Conservation (phyloP, 1,140 invertebrate genomes). For the Acromyrmex heyeri region DNA sequence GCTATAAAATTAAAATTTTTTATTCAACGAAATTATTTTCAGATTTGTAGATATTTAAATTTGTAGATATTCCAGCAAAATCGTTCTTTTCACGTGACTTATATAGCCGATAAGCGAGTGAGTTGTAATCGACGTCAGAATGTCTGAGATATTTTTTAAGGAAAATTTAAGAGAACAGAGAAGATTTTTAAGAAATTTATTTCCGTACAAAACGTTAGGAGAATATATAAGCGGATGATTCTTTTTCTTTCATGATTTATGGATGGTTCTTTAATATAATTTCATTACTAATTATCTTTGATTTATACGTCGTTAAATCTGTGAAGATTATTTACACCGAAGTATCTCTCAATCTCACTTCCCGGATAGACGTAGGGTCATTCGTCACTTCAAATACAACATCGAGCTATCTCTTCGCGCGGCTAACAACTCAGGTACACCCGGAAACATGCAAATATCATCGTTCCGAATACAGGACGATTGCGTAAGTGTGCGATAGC, state of each 20-base stretch:
- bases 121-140: background rate
- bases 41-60: no score
- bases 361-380: no score
- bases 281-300: background rate
- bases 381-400: slow-evolving; percentile 9
- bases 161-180: background rate
- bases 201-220: background rate
- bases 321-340: background rate
- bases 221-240: background rate
- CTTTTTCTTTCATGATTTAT: background rate
- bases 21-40: no score
- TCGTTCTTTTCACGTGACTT: background rate
- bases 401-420: slow-evolving; percentile 31
- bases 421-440: slow-evolving; percentile 53
- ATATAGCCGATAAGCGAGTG: background rate
- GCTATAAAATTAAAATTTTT: no score
- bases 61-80: no score
- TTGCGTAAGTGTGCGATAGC: slow-evolving; percentile 64
- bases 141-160: background rate
- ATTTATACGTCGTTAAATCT: background rate
- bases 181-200: background rate
- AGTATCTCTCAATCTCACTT: background rate
- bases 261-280: background rate
- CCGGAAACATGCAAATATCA: slow-evolving; percentile 70
- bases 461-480: slow-evolving; percentile 61